A percentile compares a stretch with the other conserved stretches of the same genome.
Evolutionary conservation across 2,888 invertebrate species (phyloP).

Genomic region (Scaeva pyrastri): DNA sequence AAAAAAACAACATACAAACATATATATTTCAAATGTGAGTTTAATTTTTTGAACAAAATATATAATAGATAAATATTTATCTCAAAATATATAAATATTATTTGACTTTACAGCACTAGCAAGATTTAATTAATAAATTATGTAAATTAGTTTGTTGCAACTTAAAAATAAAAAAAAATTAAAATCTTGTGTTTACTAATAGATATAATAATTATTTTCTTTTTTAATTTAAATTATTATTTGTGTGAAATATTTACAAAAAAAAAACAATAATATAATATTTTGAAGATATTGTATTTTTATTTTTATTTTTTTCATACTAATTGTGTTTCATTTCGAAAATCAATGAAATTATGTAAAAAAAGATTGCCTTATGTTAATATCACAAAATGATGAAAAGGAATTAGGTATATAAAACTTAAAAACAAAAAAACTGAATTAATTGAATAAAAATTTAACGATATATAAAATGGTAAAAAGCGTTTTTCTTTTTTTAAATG

Average conservation of each 20-base stretch:
- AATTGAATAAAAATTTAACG: slow-evolving; percentile 45
- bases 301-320: neutral
- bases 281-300: neutral
- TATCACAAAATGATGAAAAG: slow-evolving; percentile 68
- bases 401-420: slow-evolving; percentile 31
- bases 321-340: slow-evolving; percentile 41
- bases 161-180: too few relatives aligned
- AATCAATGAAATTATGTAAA: slow-evolving; percentile 71
- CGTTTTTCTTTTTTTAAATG: neutral
- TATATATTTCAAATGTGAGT: slow-evolving; percentile 9
- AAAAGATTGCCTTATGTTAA: slow-evolving; percentile 78
- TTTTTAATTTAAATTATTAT: neutral
- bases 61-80: neutral
- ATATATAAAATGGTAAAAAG: neutral
- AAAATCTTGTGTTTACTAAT: neutral
- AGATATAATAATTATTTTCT: neutral
- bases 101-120: slow-evolving; percentile 39
- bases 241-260: neutral
- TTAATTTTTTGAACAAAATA: neutral
- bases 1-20: neutral
- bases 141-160: neutral
- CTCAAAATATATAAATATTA: neutral
- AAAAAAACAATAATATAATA: too few relatives aligned
- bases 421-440: slow-evolving; percentile 35
- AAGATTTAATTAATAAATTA: slow-evolving; percentile 8